Base-by-base conservation (phyloP, 1,140 invertebrate genomes). In the Lutraria rhynchaena region DNA sequence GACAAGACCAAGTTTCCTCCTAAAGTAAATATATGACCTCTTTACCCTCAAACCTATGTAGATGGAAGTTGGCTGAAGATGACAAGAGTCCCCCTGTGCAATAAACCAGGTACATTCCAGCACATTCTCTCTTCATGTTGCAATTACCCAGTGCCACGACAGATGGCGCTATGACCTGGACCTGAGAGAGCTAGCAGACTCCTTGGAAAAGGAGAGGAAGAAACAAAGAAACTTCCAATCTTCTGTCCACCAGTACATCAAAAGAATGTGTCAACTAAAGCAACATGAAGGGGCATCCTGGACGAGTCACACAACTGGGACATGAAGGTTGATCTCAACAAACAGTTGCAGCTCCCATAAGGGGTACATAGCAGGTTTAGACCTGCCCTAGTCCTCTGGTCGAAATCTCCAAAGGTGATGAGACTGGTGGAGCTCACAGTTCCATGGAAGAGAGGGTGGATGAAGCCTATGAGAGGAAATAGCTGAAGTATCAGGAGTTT, bases 151-250 rank as follows among this genome's bases (percentile, higher is more conserved):
- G 55, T 19, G 58, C n/a, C 35, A 2, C 19, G 46, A 33, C 24
- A 76, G 57, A 46, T 76, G 73, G 60, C 17, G 74, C 7, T 44
- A 77, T n/a, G n/a, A n/a, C n/a, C n/a, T n/a, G n/a, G n/a, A n/a
- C n/a, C n/a, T n/a, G n/a, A n/a, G n/a, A n/a, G n/a, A n/a, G n/a
- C n/a, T 77, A 46, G 49, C 74, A 49, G 15, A 77, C 49, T 9
- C 49, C 22, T 22, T 77, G 9, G 44, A 51, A 22, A 65, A 44
- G 27, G 41, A 77, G 46, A 24, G 74, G 44, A 33, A 31, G 27
- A 37, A n/a, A n/a, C n/a, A 65, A 35, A 19, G 17, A 7, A 49
- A 22, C 31, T 11, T 44, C 3, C n/a, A 31, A n/a, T 0, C 13
- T 13, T 17, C 0, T 27, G 33, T 7, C 7, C 1, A 0, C 19